Percentiles rank a stretch among this genome's conserved stretches.
Evolutionary conservation across 92 coral and sea anemone species (phyloP).

Genomic region (Heliopora coerulea): DNA sequence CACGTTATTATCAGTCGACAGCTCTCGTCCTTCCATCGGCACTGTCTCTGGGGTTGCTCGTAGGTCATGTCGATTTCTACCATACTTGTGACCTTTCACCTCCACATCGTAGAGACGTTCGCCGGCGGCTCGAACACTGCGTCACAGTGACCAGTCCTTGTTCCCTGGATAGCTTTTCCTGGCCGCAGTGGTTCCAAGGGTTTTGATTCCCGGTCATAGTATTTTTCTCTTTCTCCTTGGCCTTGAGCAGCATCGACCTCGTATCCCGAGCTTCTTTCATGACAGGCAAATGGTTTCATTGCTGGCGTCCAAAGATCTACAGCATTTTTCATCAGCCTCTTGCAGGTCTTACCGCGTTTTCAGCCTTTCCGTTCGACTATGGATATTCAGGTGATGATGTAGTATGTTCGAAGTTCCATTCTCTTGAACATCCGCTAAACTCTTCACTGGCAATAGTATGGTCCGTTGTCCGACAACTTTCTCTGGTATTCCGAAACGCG

Average conservation of each 20-base stretch:
- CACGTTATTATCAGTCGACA: too few species aligned
- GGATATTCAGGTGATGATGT: slow-evolving; percentile 40
- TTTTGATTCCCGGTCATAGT: slow-evolving; percentile 19
- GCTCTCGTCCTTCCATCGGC: not conserved
- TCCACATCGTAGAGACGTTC: slow-evolving; percentile 17
- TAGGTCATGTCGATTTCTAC: slow-evolving; percentile 11
- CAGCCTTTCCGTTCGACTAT: slow-evolving; percentile 44
- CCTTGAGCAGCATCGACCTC: too few species aligned
- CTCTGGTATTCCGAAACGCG: slow-evolving; percentile 33
- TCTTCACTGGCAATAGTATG: slow-evolving; percentile 38
- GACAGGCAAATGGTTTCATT: too few species aligned
- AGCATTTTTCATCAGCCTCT: slow-evolving; percentile 47
- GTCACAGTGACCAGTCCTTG: slow-evolving; percentile 4
- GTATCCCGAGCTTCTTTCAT: too few species aligned
- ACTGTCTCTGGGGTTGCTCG: slow-evolving; percentile 13
- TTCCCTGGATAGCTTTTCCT: slow-evolving; percentile 16
- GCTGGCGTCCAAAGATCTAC: slow-evolving; percentile 12
- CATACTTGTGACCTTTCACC: slow-evolving; percentile 10
- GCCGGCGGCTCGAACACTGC: not conserved
- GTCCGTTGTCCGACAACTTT: slow-evolving; percentile 39
- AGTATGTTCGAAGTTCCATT: slow-evolving; percentile 37
- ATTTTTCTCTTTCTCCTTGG: not conserved
- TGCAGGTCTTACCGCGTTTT: slow-evolving; percentile 46
- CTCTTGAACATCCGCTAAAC: slow-evolving; percentile 29
- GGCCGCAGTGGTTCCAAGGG: not conserved